Percentiles rank a stretch among this genome's conserved stretches.
Evolutionary conservation across 2,797 vertebrate species (phyloP).

Genomic region (Tokudaia tokunoshimensis): DNA sequence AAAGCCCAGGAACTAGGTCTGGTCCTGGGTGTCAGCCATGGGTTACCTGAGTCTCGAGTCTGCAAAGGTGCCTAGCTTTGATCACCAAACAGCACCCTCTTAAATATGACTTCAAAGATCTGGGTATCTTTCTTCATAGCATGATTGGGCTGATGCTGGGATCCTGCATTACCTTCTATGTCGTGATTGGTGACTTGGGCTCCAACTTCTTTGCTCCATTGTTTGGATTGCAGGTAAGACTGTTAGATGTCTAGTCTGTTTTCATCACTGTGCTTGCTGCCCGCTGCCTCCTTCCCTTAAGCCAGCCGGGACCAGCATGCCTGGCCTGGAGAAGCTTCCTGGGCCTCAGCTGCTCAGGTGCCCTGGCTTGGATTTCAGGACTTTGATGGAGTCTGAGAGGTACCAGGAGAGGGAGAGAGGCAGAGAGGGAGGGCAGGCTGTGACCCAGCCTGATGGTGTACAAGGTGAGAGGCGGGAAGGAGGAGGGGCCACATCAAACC

Average conservation of each 20-base stretch:
- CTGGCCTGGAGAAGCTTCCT: not conserved
- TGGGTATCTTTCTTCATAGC: constrained; percentile 77
- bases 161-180: constrained; percentile 99
- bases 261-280: not conserved
- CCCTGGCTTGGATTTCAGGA: not conserved
- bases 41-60: no score
- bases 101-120: fast-evolving
- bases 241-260: not conserved
- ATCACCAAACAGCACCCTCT: fast-evolving
- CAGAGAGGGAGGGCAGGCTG: not conserved
- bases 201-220: constrained; percentile 97
- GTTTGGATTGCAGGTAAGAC: constrained; percentile 94
- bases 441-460: not conserved
- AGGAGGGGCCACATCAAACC: not conserved
- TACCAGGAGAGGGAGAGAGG: not conserved
- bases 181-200: constrained; percentile 97
- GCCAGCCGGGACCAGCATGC: fast-evolving
- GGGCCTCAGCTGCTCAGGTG: fast-evolving
- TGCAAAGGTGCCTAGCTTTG: not conserved
- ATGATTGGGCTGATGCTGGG: constrained; percentile 99
- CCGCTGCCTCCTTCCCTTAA: fast-evolving
- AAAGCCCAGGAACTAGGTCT: not conserved
- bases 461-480: not conserved
- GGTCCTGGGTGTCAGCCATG: not conserved
- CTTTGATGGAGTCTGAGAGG: no score